Base-by-base conservation (phyloP, 2,888 invertebrate genomes). In the Marasmarcha lunaedactyla region DNA sequence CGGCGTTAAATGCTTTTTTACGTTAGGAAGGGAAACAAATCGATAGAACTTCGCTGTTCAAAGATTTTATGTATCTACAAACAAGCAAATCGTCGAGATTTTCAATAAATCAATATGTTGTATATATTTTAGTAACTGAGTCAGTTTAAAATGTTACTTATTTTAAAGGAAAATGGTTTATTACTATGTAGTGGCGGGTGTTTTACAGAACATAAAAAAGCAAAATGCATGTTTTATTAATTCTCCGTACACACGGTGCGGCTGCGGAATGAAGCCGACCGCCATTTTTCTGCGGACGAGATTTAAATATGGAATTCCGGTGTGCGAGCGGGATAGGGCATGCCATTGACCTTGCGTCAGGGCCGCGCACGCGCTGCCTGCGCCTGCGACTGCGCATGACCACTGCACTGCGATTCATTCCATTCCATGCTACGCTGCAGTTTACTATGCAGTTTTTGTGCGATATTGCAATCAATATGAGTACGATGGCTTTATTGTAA, bases 221-320 rank as follows among this genome's bases (percentile, higher is more conserved):
- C 55, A 62, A 57, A 59, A 65, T 64, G 70, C 69, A 72, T 77
- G 74, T 76, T 78, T 83, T 81, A 81, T 83, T 81, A 78, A 81
- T 79, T 79, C 79, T 63, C 61, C 69, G 74, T 79, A 79, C 71
- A 71, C 65, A 71, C 64, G 65, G 59, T 55, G 63, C 63, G 59
- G 57, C 55, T 59, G 66, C 63, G 73, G 77, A 77, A 78, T 78
- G 78, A 62, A 78, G 71, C 62, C 65, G 64, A 72, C 71, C 76
- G 83, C 79, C 79, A 79, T 81, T 81, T 83, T 83, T 83, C 78
- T 81, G 79, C 81, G 79, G 81, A 76, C 78, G 78, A 79, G 79
- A 81, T 81, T 83, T 81, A 83, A 83, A 83, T 81, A 81, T 83
- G 83, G 83, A 79, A 83, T 83, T 79, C 81, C 81, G 81, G 81